Base-by-base conservation (phyloP, 2,888 invertebrate species). In the Gymnosoma rotundatum region DNA sequence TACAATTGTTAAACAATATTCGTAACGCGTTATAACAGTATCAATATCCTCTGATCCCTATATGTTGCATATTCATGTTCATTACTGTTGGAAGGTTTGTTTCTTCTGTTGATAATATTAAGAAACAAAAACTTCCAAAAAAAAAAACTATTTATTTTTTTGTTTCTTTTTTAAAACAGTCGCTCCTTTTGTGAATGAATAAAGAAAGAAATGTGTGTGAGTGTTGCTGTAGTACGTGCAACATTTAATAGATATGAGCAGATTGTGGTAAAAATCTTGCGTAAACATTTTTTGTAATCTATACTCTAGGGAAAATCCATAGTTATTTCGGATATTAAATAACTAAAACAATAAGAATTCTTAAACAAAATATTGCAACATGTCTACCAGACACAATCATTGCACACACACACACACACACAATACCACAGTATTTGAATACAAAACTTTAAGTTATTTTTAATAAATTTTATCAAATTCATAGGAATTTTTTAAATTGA, bases 261-360 rank as follows among this genome's bases (percentile, higher is more conserved):
- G 54, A 61, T 63, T 78, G 14, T 64, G 58, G 45, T 66, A 63
- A 38, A 73, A 63, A 48, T 82, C 52, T 76, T n/a, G 54, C 69
- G 25, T 66, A 74, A 18, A 25, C 21, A 64, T 75, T 52, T 75
- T 52, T 50, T 81, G 86, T 86, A 86, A 86, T 86, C 83, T 86
- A 86, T 81, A 83, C 86, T 75, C 83, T 63, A 64, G 86, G 86
- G 86, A 86, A 86, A 78, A 74, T 78, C 21, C 54, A 18, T 32
- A 50, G 25, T 60, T 78, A 63, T 73, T 83, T 58, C 36, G 63
- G 32, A 70, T 78, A 80, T 84, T 83, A 45, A 83, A 75, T 80
- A 79, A 80, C 80, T 21, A 48, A 32, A 48, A 52, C n/a, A 10
- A 52, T 10, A 25, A 75, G 10, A 83, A 60, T 54, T 60, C 36